Evolutionary conservation across 2,113 vertebrate genomes (phyloP).

Genomic region (Symphodus melops): DNA sequence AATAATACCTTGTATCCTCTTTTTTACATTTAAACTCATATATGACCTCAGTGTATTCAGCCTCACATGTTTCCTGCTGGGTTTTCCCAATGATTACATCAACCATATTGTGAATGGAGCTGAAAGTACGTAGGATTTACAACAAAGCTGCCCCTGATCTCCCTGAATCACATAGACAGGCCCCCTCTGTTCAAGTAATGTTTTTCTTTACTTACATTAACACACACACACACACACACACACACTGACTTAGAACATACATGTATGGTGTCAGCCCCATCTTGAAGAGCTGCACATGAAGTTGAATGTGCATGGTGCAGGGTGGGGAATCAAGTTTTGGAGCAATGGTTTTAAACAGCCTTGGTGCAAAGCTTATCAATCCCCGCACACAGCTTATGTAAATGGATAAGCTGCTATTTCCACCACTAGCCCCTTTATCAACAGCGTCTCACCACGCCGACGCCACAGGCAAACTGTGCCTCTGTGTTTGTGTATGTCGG

Average conservation of each 20-base stretch:
- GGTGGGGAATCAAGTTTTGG: constrained; percentile 59
- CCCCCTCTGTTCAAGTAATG: constrained; percentile 30
- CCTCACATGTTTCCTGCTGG: neutral
- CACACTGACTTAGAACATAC: constrained; percentile 7
- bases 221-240: constrained; percentile 18
- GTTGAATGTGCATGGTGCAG: constrained; percentile 31
- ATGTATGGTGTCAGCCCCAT: neutral
- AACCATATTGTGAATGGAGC: constrained; percentile 4
- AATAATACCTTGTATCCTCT: neutral
- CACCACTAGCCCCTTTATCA: constrained; percentile 70
- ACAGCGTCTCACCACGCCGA: constrained; percentile 63
- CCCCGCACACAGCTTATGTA: constrained; percentile 73
- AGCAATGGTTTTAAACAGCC: constrained; percentile 51
- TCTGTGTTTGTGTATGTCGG: constrained; percentile 41
- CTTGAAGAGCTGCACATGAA: constrained; percentile 31
- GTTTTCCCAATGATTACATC: constrained; percentile 19
- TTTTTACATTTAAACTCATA: neutral
- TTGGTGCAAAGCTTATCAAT: constrained; percentile 68
- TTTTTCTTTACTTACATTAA: constrained; percentile 21
- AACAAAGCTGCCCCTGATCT: constrained; percentile 43
- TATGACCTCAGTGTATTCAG: neutral
- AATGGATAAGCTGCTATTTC: constrained; percentile 76
- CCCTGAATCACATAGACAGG: constrained; percentile 26
- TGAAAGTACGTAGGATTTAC: neutral
- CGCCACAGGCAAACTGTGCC: constrained; percentile 67